Conservation (phyloP, 2,888 invertebrate genomes). For the Elysia crispata region DNA sequence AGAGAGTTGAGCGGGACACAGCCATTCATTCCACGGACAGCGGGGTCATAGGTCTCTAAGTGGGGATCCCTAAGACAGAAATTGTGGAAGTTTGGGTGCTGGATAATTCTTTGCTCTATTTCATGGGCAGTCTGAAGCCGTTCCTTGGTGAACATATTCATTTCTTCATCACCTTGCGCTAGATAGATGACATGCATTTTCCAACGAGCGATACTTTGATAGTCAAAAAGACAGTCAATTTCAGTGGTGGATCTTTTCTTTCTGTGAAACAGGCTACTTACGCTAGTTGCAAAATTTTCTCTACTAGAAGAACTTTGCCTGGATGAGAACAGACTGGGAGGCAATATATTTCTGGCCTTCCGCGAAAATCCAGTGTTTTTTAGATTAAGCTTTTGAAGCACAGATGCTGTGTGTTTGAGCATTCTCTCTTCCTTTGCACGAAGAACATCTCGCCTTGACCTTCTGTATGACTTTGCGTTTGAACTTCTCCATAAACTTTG, state of each 20-base stretch:
- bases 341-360: neutral
- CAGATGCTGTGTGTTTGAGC: conserved; percentile 11
- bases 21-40: conserved; percentile 57
- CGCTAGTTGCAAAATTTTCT: neutral
- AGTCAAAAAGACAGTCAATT: conserved; percentile 35
- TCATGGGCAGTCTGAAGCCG: conserved; percentile 65
- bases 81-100: conserved; percentile 63
- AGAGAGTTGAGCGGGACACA: conserved; percentile 73
- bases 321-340: neutral
- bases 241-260: conserved; percentile 53
- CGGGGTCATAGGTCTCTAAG: conserved; percentile 55
- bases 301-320: neutral
- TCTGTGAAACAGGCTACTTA: conserved; percentile 16
- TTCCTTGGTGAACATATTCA: conserved; percentile 72
- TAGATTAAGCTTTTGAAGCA: neutral
- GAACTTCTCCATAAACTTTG: neutral
- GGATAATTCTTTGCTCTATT: conserved; percentile 66
- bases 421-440: conserved; percentile 26
- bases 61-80: conserved; percentile 67
- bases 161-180: conserved; percentile 60
- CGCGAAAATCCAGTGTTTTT: conserved; percentile 25
- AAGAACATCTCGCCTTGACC: conserved; percentile 9
- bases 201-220: conserved; percentile 55
- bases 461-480: neutral
- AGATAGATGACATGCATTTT: conserved; percentile 68